Conservation (phyloP, 2,113 vertebrate species). For the Burhinus oedicnemus region DNA sequence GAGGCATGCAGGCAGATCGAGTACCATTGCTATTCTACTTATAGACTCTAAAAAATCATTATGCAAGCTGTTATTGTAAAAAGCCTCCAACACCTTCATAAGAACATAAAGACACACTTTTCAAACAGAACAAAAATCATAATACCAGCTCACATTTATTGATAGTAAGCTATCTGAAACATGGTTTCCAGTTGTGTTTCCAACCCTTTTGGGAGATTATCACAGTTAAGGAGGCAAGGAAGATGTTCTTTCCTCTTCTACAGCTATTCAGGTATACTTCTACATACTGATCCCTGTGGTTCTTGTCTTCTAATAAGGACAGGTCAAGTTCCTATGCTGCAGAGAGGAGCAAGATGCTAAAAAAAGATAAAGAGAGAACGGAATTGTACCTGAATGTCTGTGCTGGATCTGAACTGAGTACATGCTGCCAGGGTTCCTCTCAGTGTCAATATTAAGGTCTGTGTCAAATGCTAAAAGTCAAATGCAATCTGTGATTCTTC, state of each 20-base stretch:
- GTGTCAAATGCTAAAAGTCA: neutral
- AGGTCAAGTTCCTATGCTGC: neutral
- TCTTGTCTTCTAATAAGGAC: neutral
- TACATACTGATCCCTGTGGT: neutral
- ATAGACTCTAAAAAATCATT: neutral
- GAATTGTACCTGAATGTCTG: neutral
- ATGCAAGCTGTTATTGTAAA: neutral
- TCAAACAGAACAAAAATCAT: neutral
- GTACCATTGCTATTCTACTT: neutral
- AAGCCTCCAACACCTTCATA: neutral
- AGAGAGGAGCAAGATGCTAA: neutral
- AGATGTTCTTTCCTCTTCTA: neutral
- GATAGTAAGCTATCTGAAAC: neutral
- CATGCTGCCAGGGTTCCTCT: neutral
- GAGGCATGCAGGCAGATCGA: neutral
- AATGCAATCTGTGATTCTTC: neutral
- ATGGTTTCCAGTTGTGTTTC: neutral
- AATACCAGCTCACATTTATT: neutral
- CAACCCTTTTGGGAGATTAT: neutral
- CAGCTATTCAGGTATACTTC: neutral
- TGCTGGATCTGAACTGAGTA: neutral
- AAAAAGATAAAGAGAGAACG: neutral
- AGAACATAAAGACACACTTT: neutral
- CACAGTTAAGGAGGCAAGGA: neutral
- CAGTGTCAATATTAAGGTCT: neutral